Evolutionary conservation across 92 coral and sea anemone genomes (phyloP).

Genomic region (Chrysogorgia sp.): DNA sequence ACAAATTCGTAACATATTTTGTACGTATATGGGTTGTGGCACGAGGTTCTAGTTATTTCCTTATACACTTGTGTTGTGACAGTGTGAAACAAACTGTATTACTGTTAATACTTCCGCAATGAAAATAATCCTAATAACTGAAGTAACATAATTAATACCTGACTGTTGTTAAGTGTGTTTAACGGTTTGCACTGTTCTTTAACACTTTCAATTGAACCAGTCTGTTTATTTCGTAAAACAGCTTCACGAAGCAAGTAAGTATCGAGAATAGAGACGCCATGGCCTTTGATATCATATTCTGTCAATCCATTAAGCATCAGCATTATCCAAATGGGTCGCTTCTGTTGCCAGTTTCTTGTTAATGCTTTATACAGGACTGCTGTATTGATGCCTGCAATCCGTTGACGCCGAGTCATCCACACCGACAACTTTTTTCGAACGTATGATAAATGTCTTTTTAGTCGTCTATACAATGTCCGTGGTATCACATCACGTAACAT

Average conservation of each 20-base stretch:
- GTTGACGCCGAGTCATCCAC: conserved; percentile 67
- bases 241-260: conserved; percentile 84
- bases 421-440: conserved; percentile 75
- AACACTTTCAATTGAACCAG: conserved; percentile 89
- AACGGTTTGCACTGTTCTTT: conserved; percentile 92
- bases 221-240: conserved; percentile 59
- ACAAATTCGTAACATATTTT: background rate
- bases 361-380: conserved; percentile 71
- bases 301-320: conserved; percentile 88
- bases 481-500: conserved; percentile 71
- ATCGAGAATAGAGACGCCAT: conserved; percentile 88
- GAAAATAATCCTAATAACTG: background rate
- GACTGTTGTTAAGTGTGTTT: conserved; percentile 82
- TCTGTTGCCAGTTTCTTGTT: conserved; percentile 86
- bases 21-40: background rate
- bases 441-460: conserved; percentile 76
- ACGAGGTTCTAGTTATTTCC: background rate
- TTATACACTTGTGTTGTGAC: background rate
- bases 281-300: conserved; percentile 83
- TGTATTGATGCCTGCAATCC: conserved; percentile 46
- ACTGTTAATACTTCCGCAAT: background rate
- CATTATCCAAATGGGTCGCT: conserved; percentile 98
- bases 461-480: conserved; percentile 68
- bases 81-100: background rate
- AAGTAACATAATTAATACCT: conserved; percentile 55